Evolutionary conservation across 1,140 invertebrate genomes (phyloP).

Genomic region (Rhizoglyphus robini): DNA sequence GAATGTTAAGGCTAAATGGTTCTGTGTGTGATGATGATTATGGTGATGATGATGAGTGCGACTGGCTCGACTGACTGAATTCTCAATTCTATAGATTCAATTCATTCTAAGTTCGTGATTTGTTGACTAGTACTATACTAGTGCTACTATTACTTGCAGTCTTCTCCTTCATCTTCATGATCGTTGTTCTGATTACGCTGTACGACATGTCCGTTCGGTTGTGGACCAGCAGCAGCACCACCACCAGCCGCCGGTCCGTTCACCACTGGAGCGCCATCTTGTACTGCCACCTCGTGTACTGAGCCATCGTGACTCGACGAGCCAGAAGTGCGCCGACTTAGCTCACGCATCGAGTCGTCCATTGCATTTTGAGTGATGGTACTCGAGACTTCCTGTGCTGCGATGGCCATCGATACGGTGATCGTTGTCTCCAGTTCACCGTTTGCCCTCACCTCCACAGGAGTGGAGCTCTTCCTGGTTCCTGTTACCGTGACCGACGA

Average conservation of each 20-base stretch:
- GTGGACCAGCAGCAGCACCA: not conserved
- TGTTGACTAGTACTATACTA: no score
- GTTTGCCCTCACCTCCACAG: not conserved
- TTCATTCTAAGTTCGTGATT: no score
- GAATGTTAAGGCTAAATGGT: no score
- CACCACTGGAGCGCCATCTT: not conserved
- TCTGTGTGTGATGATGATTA: no score
- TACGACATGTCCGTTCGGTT: not conserved
- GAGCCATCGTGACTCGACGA: not conserved
- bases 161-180: not conserved
- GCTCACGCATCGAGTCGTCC: not conserved
- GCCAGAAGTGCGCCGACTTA: not conserved
- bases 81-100: no score
- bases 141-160: slow-evolving; percentile 13
- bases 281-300: not conserved
- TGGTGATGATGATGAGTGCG: no score
- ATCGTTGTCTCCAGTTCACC: not conserved
- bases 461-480: not conserved
- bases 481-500: not conserved
- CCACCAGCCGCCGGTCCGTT: no score
- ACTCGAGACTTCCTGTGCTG: slow-evolving; percentile 2
- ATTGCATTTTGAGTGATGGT: slow-evolving; percentile 11
- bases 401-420: not conserved
- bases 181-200: not conserved
- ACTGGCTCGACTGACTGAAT: no score